These are phyloP conservation scores for Hipparchia semele DNA, from an alignment of 2,888 invertebrate species.

Conservation along the genomic window DNA sequence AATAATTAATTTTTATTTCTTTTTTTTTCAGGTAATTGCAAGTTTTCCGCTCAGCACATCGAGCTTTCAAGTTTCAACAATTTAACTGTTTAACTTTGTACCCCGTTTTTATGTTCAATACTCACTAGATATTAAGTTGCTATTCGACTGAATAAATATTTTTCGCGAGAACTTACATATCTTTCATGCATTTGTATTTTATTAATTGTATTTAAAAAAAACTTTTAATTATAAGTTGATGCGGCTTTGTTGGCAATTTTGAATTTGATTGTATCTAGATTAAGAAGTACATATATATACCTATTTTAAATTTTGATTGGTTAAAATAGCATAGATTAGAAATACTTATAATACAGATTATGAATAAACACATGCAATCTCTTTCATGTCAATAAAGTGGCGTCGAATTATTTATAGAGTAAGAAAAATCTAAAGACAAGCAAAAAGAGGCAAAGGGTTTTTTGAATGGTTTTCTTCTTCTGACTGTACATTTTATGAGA, in stretches of 20 bases:
- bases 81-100: constrained; percentile 28
- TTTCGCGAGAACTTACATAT: constrained; percentile 61
- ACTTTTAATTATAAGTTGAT: constrained; percentile 50
- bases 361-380: constrained; percentile 31
- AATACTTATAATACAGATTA: constrained; percentile 21
- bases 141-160: constrained; percentile 67
- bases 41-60: constrained; percentile 57
- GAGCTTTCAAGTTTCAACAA: constrained; percentile 41
- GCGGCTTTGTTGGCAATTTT: constrained; percentile 44
- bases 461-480: constrained; percentile 74
- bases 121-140: constrained; percentile 68
- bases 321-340: constrained; percentile 31
- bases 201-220: constrained; percentile 50
- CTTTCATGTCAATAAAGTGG: constrained; percentile 51
- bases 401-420: constrained; percentile 49
- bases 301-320: constrained; percentile 18
- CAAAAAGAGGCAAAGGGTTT: constrained; percentile 76
- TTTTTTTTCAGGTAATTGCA: constrained; percentile 63
- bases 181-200: constrained; percentile 73
- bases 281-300: constrained; percentile 7
- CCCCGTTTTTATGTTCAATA: constrained; percentile 55
- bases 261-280: constrained; percentile 30
- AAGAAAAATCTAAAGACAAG: constrained; percentile 69
- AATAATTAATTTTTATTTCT: constrained; percentile 19
- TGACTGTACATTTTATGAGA: constrained; percentile 72